These are phyloP conservation scores for Drosophila paulistorum DNA, from an alignment of 1,140 invertebrate species.

Conservation along the genomic window DNA sequence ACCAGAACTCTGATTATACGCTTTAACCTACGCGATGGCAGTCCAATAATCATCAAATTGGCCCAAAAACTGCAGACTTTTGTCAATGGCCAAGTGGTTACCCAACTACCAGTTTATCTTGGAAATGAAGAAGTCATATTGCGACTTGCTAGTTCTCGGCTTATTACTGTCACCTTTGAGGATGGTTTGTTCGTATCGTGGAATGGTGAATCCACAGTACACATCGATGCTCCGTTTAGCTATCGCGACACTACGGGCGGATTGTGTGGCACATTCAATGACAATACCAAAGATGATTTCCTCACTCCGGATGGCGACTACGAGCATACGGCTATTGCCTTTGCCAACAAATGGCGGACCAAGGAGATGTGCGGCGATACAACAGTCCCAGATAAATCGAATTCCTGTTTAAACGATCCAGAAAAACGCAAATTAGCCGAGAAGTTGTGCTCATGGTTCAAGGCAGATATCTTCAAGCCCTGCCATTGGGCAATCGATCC, in stretches of 20 bases:
- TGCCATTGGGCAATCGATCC: too few species aligned
- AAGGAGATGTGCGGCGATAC: conserved; percentile 88
- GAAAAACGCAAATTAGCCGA: conserved; percentile 88
- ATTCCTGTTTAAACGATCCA: conserved; percentile 89
- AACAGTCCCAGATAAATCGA: conserved; percentile 83
- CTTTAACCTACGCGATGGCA: conserved; percentile 83
- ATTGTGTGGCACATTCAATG: conserved; percentile 94
- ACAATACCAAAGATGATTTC: conserved; percentile 95
- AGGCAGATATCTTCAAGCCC: too few species aligned
- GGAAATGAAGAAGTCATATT: conserved; percentile 85
- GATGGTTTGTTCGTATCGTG: conserved; percentile 92
- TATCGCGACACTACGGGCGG: conserved; percentile 89
- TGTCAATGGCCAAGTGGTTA: conserved; percentile 88
- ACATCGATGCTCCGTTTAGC: conserved; percentile 90
- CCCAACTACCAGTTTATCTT: conserved; percentile 86
- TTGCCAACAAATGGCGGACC: conserved; percentile 95
- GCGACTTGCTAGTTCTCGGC: conserved; percentile 89
- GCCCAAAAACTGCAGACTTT: conserved; percentile 88
- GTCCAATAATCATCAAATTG: conserved; percentile 85
- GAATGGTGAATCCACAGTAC: conserved; percentile 91
- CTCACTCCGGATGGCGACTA: conserved; percentile 91
- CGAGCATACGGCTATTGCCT: conserved; percentile 89
- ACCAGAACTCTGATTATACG: conserved; percentile 91
- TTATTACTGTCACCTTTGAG: conserved; percentile 87
- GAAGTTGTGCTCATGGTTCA: conserved; percentile 65